Evolutionary conservation across 2,113 vertebrate genomes (phyloP).

Genomic region (Pedionomus torquatus): DNA sequence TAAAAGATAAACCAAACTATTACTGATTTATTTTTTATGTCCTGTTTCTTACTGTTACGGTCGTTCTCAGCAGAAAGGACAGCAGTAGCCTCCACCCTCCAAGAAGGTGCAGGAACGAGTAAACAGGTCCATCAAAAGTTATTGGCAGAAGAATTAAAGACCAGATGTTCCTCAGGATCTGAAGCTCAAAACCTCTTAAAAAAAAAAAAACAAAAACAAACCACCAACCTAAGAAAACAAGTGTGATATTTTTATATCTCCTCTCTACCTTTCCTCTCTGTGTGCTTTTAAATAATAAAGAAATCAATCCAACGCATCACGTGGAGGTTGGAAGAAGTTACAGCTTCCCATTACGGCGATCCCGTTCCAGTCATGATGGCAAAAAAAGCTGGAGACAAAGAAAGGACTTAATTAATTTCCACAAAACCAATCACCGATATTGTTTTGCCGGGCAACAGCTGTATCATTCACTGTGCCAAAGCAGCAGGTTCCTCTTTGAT

Average conservation of each 20-base stretch:
- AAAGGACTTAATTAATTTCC: conserved; percentile 42
- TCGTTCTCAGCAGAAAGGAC: background rate
- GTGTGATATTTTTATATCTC: background rate
- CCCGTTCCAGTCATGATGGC: background rate
- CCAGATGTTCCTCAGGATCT: background rate
- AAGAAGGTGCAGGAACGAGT: background rate
- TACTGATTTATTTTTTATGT: background rate
- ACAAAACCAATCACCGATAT: conserved; percentile 10
- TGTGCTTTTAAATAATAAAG: background rate
- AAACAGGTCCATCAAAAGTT: background rate
- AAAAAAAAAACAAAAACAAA: too few relatives aligned
- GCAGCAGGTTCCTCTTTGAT: conserved; percentile 17
- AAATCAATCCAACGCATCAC: background rate
- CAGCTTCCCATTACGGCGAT: accelerated
- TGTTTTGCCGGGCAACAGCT: background rate
- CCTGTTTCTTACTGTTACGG: background rate
- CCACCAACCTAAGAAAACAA: too few relatives aligned
- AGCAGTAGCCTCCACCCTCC: background rate
- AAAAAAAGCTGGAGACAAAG: conserved; percentile 8
- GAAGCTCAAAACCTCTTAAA: background rate
- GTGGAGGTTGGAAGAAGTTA: background rate
- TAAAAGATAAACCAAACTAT: background rate
- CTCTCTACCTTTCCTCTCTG: background rate
- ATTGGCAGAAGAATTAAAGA: background rate
- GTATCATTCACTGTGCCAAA: conserved; percentile 25